These are phyloP conservation scores for Dicrostonyx torquatus DNA, from an alignment of 2,797 vertebrate genomes.

Conservation along the genomic window DNA sequence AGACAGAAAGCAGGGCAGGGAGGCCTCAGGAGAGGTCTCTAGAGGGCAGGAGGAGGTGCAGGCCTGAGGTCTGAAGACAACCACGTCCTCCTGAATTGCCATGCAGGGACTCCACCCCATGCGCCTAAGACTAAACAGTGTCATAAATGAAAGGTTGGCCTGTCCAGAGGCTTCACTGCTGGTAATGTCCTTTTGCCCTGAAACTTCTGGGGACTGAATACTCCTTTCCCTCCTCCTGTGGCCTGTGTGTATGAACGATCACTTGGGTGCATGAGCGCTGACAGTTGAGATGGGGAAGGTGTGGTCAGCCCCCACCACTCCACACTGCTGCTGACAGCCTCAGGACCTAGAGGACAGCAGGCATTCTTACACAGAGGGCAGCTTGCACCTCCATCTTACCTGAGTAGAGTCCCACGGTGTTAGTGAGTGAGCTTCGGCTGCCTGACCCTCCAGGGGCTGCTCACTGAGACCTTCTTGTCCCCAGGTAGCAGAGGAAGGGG, in stretches of 20 bases:
- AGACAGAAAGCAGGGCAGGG: neutral
- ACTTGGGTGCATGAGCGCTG: neutral
- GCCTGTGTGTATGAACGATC: neutral
- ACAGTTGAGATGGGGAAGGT: neutral
- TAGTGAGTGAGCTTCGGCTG: slow-evolving; percentile 78
- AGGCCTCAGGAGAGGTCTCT: neutral
- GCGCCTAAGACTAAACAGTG: neutral
- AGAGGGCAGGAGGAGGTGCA: too few species aligned
- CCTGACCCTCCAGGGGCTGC: slow-evolving; percentile 74
- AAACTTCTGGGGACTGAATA: neutral
- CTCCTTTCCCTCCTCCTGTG: neutral
- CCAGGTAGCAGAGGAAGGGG: slow-evolving; percentile 78
- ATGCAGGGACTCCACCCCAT: neutral
- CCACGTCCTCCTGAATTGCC: neutral
- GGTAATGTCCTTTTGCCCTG: neutral
- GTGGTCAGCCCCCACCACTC: neutral
- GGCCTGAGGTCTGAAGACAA: neutral
- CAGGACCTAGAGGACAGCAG: neutral
- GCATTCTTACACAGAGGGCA: neutral
- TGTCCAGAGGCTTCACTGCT: neutral
- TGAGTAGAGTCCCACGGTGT: slow-evolving; percentile 87
- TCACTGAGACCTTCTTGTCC: slow-evolving; percentile 68
- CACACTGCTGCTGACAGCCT: neutral
- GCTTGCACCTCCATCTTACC: slow-evolving; percentile 82
- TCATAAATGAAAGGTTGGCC: neutral